Base-by-base conservation (phyloP, 2,113 vertebrate genomes). In the Archilochus colubris region DNA sequence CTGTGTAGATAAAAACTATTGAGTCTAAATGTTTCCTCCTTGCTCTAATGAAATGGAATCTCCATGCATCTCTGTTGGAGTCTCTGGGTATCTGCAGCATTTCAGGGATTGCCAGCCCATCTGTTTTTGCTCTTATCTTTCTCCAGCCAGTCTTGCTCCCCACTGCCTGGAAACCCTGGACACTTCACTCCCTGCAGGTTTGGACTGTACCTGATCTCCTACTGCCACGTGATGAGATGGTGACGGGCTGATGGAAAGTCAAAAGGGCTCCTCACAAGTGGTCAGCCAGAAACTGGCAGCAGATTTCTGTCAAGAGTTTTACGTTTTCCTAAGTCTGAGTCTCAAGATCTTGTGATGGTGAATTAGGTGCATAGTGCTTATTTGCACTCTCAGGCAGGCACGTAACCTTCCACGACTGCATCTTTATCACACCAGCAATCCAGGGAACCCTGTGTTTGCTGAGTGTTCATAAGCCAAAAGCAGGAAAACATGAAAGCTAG, bases 391-490 rank as follows among this genome's bases (percentile, higher is more conserved):
- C 6, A 9, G 23, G 15, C 27, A 80, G 24, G 18, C 16, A 48
- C 25, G 19, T 1, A 0, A 22, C 16, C 18, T 61, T 72, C 6
- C 0, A 30, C 30, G 17, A 23, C 58, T 63, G 28, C 3, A 27
- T 36, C 23, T 19, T 48, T 67, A 43, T 12, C 2, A 0, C 13
- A 36, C 4, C 54, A 91, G 44, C 69, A 82, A n/a, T 11, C 31
- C 2, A 2, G 2, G 28, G 23, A 78, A 48, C 27, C 2, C 1
- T 14, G 10, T 0, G 0, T 38, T 79, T 68, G 6, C 38, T 70
- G 10, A 6, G 44, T 38, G 27, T 53, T 75, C 36, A 27, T 16
- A 81, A 88, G 27, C 7, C 53, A 82, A 58, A 16, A 79, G 30
- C 57, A 70, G 3, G 8, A 44, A 38, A 53, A 55, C 0, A 0